Evolutionary conservation across 2,797 vertebrate genomes (phyloP), one percentile per base, ranked within the genome.

Genomic region (Clangula hyemalis): DNA sequence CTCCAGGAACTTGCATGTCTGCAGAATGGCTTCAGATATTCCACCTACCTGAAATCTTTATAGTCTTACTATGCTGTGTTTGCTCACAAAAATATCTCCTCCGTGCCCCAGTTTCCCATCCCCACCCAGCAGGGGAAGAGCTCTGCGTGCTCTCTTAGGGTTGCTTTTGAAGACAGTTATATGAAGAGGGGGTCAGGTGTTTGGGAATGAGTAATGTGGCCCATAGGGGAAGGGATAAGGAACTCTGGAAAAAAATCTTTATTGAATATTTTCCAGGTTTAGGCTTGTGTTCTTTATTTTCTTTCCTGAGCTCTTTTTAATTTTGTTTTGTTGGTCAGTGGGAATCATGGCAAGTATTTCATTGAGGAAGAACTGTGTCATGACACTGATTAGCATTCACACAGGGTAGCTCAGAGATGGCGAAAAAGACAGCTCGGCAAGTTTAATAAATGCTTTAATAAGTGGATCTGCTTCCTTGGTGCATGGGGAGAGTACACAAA

Each of bases 321-420:
- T 39, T 57, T 7, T 27, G 38, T 27, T 24, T 43, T 24, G 1
- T 13, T 16, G 32, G 11, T 24, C 10, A 30, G 38, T 32, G 41
- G 47, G 56, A 85, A 71, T 53, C 47, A 54, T 56, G 30, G 78
- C 21, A 14, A 78, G 61, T 8, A 9, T 80, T 87, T 90, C 43
- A 20, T 27, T 82, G 74, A 72, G 11, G 12, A 53, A 64, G 51
- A 89, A 70, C 39, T 7, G 13, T 32, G 8, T 74, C 83, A 77
- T 89, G 49, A 39, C 57, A 43, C 13, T 53, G 25, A 85, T 94
- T 94, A 95, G 77, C 53, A 80, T 91, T 73, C 79, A 74, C 34
- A 69, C n/a, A 43, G 68, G 16, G 69, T 51, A 92, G 60, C 34
- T 68, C 49, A 34, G 75, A 58, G 83, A 53, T 83, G 74, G 71